These are phyloP conservation scores for Leptobrachium ailaonicum DNA, from an alignment of 2,113 vertebrate species.

Conservation along the genomic window DNA sequence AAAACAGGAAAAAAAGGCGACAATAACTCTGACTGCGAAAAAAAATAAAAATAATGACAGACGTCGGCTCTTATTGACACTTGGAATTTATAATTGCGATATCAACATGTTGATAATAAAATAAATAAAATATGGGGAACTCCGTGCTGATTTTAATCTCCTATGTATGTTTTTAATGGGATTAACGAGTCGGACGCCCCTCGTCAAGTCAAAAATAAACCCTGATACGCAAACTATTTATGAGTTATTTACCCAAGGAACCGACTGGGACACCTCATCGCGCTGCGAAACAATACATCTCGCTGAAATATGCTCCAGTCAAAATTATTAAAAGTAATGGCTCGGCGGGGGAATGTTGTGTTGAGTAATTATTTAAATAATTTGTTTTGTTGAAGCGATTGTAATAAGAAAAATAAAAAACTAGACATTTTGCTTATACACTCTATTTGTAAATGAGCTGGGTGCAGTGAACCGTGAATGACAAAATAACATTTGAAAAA, in stretches of 20 bases:
- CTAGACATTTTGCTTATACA: background rate
- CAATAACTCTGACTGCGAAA: background rate
- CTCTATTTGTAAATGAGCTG: background rate
- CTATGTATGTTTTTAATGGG: background rate
- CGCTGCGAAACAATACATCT: background rate
- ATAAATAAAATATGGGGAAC: background rate
- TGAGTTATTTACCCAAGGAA: background rate
- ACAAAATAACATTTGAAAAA: background rate
- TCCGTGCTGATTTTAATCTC: background rate
- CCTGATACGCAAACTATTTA: background rate
- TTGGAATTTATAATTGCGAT: conserved; percentile 23
- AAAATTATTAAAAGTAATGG: conserved; percentile 23
- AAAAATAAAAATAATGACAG: conserved; percentile 16
- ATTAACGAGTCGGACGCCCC: conserved; percentile 16
- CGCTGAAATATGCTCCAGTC: background rate
- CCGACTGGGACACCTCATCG: background rate
- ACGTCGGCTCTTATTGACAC: conserved; percentile 3
- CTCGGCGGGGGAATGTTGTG: background rate
- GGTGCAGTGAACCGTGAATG: background rate
- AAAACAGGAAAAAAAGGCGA: background rate
- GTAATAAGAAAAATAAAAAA: background rate
- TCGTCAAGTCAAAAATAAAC: background rate
- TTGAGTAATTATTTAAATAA: conserved; percentile 28
- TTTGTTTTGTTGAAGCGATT: background rate
- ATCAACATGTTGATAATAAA: conserved; percentile 29